Conservation (phyloP, 2,797 vertebrate species). For the Austrolebias charrua region DNA sequence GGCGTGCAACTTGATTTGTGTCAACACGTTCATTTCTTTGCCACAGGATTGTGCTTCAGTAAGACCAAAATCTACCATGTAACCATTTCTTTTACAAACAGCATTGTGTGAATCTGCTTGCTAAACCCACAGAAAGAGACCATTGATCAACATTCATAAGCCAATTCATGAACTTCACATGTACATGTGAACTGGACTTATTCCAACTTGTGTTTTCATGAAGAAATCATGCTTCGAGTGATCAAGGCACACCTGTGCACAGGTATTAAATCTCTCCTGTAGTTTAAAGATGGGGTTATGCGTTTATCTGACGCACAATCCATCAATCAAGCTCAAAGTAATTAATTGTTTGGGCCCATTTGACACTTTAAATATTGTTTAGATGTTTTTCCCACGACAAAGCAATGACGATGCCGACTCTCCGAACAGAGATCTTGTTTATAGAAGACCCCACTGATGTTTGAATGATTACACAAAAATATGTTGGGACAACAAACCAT, state of each 20-base stretch:
- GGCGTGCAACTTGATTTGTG: too few relatives aligned
- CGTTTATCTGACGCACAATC: background rate
- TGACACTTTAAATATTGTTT: slow-evolving; percentile 5
- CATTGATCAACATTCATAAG: too few relatives aligned
- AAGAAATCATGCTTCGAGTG: background rate
- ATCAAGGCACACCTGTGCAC: background rate
- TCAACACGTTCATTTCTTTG: too few relatives aligned
- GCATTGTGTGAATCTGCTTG: too few relatives aligned
- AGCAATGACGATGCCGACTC: slow-evolving; percentile 14
- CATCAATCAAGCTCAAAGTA: slow-evolving; percentile 13
- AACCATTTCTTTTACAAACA: too few relatives aligned
- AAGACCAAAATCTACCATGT: too few relatives aligned
- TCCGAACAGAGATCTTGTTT: background rate
- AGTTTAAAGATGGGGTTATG: background rate
- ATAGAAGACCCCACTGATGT: slow-evolving; percentile 5
- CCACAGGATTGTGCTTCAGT: too few relatives aligned
- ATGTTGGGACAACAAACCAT: slow-evolving; percentile 24
- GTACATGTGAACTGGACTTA: background rate
- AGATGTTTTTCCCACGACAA: slow-evolving; percentile 7
- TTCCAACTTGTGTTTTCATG: background rate
- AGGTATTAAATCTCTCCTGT: background rate
- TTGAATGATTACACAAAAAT: slow-evolving; percentile 18
- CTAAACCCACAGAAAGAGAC: too few relatives aligned
- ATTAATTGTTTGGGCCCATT: slow-evolving; percentile 1
- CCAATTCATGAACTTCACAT: background rate